Evolutionary conservation across 2,888 invertebrate species (phyloP).

Genomic region (Hirtodrosophila duncani): DNA sequence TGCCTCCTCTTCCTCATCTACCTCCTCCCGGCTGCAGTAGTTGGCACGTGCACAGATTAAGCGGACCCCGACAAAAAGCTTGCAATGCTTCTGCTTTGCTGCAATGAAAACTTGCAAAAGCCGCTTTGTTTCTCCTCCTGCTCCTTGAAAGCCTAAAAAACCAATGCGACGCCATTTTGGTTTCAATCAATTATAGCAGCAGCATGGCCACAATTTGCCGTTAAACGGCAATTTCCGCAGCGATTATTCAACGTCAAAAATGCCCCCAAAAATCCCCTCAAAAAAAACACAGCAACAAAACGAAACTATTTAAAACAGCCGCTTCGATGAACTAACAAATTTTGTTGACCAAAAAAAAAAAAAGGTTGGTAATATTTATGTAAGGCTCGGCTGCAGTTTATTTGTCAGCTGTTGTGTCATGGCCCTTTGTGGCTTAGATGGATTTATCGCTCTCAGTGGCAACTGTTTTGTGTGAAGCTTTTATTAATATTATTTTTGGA

Average conservation of each 20-base stretch:
- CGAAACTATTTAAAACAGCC: slow-evolving; percentile 45
- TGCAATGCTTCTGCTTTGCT: background rate
- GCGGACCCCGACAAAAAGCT: slow-evolving; percentile 18
- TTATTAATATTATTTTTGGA: background rate
- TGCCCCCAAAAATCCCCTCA: slow-evolving; percentile 9
- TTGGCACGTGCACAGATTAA: slow-evolving; percentile 41
- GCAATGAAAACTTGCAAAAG: background rate
- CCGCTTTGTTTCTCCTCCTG: background rate
- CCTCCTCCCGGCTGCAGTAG: background rate
- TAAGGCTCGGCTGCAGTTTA: slow-evolving; percentile 46
- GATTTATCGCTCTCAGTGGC: slow-evolving; percentile 48
- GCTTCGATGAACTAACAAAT: slow-evolving; percentile 12
- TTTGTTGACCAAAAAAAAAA: too few species aligned
- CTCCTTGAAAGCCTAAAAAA: background rate
- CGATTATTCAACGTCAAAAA: slow-evolving; percentile 54
- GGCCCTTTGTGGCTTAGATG: slow-evolving; percentile 44
- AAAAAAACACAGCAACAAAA: slow-evolving; percentile 30
- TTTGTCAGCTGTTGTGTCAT: slow-evolving; percentile 48
- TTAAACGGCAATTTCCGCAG: slow-evolving; percentile 64
- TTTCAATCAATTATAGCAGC: slow-evolving; percentile 52
- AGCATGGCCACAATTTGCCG: slow-evolving; percentile 46
- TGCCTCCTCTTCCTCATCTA: too few species aligned
- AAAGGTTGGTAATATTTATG: slow-evolving; percentile 58
- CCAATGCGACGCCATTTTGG: slow-evolving; percentile 35
- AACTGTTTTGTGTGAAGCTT: slow-evolving; percentile 37